phyloP scores from a whole-genome alignment of 2,888 invertebrate species.

The Drosophila nr. perissopoda region DNA sequence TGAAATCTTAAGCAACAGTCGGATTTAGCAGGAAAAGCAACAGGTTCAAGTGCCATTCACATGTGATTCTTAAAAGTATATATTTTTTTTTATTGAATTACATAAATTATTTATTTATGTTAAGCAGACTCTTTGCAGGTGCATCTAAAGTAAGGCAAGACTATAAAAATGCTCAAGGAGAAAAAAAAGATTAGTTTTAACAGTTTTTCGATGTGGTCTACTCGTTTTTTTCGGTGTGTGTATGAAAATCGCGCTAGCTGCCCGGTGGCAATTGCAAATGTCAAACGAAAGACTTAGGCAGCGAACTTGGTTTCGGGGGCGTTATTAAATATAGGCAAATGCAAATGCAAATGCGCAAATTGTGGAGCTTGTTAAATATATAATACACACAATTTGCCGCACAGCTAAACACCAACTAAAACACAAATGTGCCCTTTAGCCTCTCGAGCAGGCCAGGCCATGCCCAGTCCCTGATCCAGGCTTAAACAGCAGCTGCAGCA shows the following conservation, averaged over 20 bases:
- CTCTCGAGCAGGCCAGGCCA: constrained; percentile 19
- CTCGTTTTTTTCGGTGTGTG: not conserved
- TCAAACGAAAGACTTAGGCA: constrained; percentile 76
- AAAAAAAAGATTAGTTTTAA: not conserved
- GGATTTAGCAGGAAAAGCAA: not conserved
- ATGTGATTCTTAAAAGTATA: not conserved
- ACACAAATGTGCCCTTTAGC: constrained; percentile 75
- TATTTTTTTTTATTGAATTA: not conserved
- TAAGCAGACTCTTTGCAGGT: not conserved
- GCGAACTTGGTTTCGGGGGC: constrained; percentile 60
- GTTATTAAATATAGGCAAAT: constrained; percentile 75
- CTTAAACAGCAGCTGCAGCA: not conserved
- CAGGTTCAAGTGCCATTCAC: constrained; percentile 1
- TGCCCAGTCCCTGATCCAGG: constrained; percentile 15
- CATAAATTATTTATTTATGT: not conserved
- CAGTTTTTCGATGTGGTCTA: not conserved
- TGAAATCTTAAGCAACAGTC: not conserved
- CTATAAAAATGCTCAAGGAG: not conserved
- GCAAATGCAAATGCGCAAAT: constrained; percentile 64
- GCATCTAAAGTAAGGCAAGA: not conserved
- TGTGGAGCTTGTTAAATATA: constrained; percentile 73
- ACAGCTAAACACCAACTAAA: constrained; percentile 51
- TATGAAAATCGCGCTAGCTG: constrained; percentile 25
- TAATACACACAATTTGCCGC: constrained; percentile 72
- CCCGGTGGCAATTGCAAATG: constrained; percentile 63